Evolutionary conservation across 2,113 vertebrate species (phyloP).

Genomic region (Chiloscyllium plagiosum): DNA sequence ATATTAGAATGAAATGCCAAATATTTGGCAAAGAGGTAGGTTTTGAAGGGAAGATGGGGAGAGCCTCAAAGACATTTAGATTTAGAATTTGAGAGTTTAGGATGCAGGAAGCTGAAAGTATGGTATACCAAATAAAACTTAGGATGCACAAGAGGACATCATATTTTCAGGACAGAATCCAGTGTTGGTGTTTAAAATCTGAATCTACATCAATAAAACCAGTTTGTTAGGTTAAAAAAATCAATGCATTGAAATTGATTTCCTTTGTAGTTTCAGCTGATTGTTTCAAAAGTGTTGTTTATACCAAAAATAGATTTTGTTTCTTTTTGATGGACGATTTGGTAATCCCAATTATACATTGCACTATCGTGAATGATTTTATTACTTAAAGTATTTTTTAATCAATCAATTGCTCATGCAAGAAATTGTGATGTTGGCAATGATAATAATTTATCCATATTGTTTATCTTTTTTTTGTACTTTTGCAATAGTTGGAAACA

Average conservation of each 20-base stretch:
- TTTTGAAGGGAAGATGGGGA: not conserved
- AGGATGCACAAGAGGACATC: not conserved
- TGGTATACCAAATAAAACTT: not conserved
- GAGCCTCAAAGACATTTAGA: not conserved
- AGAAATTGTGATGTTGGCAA: not conserved
- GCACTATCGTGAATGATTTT: not conserved
- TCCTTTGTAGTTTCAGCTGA: not conserved
- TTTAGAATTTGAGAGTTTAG: not conserved
- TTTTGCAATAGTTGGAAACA: not conserved
- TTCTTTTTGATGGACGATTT: not conserved
- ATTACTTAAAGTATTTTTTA: conserved; percentile 19
- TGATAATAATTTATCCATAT: conserved; percentile 19
- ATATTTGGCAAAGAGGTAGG: not conserved
- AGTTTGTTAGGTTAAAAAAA: not conserved
- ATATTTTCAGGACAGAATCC: not conserved
- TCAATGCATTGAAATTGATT: not conserved
- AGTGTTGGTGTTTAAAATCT: not conserved
- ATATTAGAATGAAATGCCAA: not conserved
- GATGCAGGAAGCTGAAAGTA: not conserved
- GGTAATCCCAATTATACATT: not conserved
- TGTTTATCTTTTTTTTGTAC: not conserved
- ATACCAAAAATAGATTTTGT: not conserved
- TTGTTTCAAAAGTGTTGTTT: not conserved
- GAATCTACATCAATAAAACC: not conserved
- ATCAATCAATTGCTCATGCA: not conserved